Base-by-base conservation (phyloP, 2,113 vertebrate species). In the Hyperoodon ampullatus region DNA sequence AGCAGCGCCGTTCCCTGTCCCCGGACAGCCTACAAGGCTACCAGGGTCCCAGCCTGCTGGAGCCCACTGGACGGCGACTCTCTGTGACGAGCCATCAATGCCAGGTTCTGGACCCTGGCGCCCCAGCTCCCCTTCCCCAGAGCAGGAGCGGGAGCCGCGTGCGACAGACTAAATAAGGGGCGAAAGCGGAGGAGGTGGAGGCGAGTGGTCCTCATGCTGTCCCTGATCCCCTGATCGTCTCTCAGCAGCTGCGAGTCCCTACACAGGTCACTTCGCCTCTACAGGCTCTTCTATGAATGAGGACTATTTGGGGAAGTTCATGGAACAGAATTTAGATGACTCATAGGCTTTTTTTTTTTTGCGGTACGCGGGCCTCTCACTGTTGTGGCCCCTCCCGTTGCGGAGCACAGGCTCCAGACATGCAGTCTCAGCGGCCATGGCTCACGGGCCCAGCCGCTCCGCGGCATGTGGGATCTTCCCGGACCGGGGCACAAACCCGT, bases 101-200 rank as follows among this genome's bases (percentile, higher is more conserved):
- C 0, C 55, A 81, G 15, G 6, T 39, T 42, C 28, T 24, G 24
- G 19, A 10, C 6, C 4, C 1, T 5, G 6, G 35, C 0, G 2
- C 39, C 68, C 21, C 39, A 35, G 18, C 85, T 39, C 3, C 39
- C 60, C 11, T 10, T 33, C 44, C 86, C 3, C 12, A 47, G 35
- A 24, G 68, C 58, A 19, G 80, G 21, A 23, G 2, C 9, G 19
- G 30, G 58, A 66, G 23, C 1, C 0, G 24, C 11, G 0, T 24
- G n/a, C 15, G n/a, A 33, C 5, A 9, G 58, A 42, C 16, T 19
- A 9, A 63, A 26, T 0, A 35, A 44, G 18, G 63, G 21, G 47
- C 53, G 4, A 58, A 44, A 30, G 2, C 3, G 18, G 10, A 18
- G 35, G 2, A 39, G 47, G 8, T 30, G 19, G 66, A 42, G 16